phyloP scores from a whole-genome alignment of 2,113 vertebrate genomes.

The Oryzias javanicus region DNA sequence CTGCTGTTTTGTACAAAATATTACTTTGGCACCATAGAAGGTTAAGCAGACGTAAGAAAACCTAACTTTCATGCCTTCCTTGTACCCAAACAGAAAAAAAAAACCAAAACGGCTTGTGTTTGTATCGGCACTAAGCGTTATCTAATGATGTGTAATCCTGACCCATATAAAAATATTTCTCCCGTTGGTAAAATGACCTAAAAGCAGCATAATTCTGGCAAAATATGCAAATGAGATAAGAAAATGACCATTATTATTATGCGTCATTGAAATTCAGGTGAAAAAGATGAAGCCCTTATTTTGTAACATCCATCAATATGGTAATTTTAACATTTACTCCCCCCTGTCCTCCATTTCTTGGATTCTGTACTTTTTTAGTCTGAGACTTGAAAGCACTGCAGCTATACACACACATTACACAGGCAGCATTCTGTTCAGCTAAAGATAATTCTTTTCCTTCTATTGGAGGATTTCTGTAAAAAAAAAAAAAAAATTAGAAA shows the following conservation, averaged over 20 bases:
- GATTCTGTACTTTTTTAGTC: conserved; percentile 66
- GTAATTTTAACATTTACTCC: conserved; percentile 91
- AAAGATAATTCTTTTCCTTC: conserved; percentile 47
- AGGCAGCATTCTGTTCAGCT: conserved; percentile 1
- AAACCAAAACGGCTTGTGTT: too few species aligned
- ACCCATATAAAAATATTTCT: conserved; percentile 45
- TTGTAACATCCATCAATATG: conserved; percentile 84
- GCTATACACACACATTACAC: conserved; percentile 10
- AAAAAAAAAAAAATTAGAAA: too few species aligned
- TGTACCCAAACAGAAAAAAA: too few species aligned
- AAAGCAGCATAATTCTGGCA: conserved; percentile 60
- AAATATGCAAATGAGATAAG: conserved; percentile 67
- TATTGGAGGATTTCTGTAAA: conserved; percentile 9
- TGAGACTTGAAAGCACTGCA: conserved; percentile 60
- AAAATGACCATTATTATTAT: conserved; percentile 73
- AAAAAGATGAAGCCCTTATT: conserved; percentile 72
- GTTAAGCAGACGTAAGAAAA: too few species aligned
- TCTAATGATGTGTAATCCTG: conserved; percentile 22
- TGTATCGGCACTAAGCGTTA: conserved; percentile 10
- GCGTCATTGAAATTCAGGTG: conserved; percentile 70
- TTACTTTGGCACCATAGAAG: too few species aligned
- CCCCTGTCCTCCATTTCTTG: conserved; percentile 77
- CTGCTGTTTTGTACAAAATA: too few species aligned
- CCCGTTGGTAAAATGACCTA: conserved; percentile 60
- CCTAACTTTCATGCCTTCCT: too few species aligned